A percentile compares a stretch with the other conserved stretches of the same genome.
phyloP scores from a whole-genome alignment of 2,888 invertebrate genomes.

The Eledone cirrhosa region DNA sequence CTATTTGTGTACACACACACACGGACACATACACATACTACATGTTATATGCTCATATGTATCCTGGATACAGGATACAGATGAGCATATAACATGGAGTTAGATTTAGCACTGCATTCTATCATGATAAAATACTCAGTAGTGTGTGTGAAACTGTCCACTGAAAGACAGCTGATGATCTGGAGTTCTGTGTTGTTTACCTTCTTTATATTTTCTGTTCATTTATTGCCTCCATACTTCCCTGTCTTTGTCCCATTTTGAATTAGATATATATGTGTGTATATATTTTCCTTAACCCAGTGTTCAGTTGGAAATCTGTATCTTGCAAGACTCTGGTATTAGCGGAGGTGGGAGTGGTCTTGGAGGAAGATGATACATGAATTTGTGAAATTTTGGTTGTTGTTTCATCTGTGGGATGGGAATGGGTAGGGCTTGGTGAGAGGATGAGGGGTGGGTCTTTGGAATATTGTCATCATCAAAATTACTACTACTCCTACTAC shows the following conservation, averaged over 20 bases:
- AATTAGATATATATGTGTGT: neutral
- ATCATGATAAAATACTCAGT: no score
- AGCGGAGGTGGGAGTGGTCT: conserved; percentile 37
- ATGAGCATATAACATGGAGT: no score
- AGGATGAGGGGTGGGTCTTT: neutral
- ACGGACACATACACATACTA: no score
- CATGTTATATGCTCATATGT: no score
- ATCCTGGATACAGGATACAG: no score
- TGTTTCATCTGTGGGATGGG: neutral
- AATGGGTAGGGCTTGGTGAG: neutral
- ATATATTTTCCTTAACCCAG: conserved; percentile 44
- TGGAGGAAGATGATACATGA: neutral
- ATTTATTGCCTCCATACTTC: no score
- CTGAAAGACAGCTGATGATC: neutral
- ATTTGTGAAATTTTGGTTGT: neutral
- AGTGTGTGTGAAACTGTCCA: no score
- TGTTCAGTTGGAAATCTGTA: conserved; percentile 82
- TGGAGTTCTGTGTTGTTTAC: neutral
- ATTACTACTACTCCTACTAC: no score
- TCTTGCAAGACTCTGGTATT: conserved; percentile 64
- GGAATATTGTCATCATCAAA: neutral
- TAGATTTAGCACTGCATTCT: no score
- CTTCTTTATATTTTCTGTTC: no score
- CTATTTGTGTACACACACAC: no score
- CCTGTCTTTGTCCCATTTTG: neutral